Conservation (phyloP, 92 coral and sea anemone genomes). For the Phenganax stokvisi region DNA sequence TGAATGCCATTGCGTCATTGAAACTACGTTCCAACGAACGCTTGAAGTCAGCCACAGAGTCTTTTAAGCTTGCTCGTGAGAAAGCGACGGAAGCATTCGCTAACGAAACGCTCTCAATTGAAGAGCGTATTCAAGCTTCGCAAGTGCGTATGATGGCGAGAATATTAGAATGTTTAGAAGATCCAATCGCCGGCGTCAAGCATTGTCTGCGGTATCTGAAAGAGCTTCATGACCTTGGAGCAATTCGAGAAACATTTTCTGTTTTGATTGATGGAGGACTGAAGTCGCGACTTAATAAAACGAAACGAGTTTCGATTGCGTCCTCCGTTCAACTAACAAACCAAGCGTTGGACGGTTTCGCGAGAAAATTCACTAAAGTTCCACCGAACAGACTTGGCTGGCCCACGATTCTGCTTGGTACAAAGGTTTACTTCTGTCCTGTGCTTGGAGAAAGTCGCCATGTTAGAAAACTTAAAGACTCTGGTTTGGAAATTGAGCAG, state of each 20-base stretch:
- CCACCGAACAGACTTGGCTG: not conserved
- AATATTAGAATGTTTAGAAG: conserved; percentile 16
- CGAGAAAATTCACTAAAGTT: not conserved
- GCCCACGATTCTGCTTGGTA: conserved; percentile 34
- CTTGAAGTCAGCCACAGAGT: not conserved
- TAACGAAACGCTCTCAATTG: conserved; percentile 21
- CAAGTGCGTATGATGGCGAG: conserved; percentile 16
- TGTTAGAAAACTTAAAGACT: no score
- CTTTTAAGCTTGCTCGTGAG: conserved; percentile 5
- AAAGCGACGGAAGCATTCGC: conserved; percentile 25
- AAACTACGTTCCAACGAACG: conserved; percentile 14
- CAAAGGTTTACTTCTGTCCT: conserved; percentile 10
- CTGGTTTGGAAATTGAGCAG: no score
- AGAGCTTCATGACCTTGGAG: conserved; percentile 24
- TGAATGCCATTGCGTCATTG: not conserved
- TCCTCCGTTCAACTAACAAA: conserved; percentile 14
- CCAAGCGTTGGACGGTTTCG: not conserved
- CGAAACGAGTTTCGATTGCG: not conserved
- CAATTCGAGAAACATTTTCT: conserved; percentile 11
- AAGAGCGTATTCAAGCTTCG: conserved; percentile 29
- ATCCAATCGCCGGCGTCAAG: conserved; percentile 10
- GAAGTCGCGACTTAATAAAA: conserved; percentile 4
- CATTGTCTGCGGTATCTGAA: conserved; percentile 9
- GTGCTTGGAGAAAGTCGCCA: not conserved
- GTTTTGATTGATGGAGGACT: conserved; percentile 12